Conservation (phyloP, 1,140 invertebrate species). For the Musca vetustissima region DNA sequence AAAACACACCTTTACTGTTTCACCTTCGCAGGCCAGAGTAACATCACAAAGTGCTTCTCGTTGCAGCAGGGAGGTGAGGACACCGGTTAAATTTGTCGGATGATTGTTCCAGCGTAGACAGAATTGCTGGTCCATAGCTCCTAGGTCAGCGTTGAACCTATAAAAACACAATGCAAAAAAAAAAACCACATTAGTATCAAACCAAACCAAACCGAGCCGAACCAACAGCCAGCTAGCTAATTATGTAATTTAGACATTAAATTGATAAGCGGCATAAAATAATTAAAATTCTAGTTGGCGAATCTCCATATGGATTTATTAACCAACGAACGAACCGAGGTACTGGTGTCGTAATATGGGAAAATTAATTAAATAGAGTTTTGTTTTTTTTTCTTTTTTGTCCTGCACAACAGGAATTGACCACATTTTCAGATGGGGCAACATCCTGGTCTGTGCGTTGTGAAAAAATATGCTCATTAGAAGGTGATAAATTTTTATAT, state of each 20-base stretch:
- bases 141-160: conserved; percentile 56
- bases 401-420: no score
- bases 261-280: background rate
- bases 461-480: no score
- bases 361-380: no score
- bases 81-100: conserved; percentile 84
- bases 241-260: background rate
- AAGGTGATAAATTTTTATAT: no score
- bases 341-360: no score
- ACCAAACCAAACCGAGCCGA: no score
- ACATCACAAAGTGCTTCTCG: conserved; percentile 88
- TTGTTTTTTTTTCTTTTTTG: no score
- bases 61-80: conserved; percentile 80
- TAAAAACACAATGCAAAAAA: conserved; percentile 3
- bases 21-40: conserved; percentile 88
- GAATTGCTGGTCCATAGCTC: conserved; percentile 89
- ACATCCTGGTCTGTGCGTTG: no score
- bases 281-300: background rate
- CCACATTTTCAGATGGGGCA: no score
- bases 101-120: conserved; percentile 94
- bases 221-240: background rate
- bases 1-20: conserved; percentile 73
- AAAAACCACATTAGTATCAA: background rate
- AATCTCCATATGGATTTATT: no score
- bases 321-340: no score